Conservation (phyloP, 2,113 vertebrate species). For the Polyodon spathula region DNA sequence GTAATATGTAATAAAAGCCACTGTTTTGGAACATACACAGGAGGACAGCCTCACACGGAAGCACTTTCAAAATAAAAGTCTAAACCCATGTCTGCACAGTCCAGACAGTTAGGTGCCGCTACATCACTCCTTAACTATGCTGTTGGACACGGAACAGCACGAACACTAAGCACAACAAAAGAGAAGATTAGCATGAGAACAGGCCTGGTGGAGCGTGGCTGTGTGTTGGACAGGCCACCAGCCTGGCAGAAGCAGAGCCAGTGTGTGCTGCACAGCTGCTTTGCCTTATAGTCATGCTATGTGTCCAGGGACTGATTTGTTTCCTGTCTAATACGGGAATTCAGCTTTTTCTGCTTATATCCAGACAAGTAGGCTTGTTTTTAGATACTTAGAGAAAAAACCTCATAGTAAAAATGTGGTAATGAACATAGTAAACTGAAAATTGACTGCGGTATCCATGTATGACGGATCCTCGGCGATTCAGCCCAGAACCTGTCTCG, state of each 20-base stretch:
- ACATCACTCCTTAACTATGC: conserved; percentile 1
- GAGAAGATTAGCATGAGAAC: not conserved
- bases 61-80: not conserved
- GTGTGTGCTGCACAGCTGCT: not conserved
- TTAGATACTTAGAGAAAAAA: no score
- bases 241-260: not conserved
- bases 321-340: not conserved
- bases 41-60: not conserved
- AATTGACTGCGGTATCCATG: no score
- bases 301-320: no score
- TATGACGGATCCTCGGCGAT: no score
- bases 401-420: no score
- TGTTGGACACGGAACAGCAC: not conserved
- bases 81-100: not conserved
- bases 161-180: not conserved
- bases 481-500: no score
- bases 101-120: not conserved
- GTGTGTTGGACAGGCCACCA: not conserved
- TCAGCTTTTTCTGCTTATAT: no score
- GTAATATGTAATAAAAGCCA: no score
- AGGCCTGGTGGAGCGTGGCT: not conserved
- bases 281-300: no score
- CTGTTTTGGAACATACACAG: no score
- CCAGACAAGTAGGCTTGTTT: no score
- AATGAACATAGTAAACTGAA: no score